Evolutionary conservation across 2,113 vertebrate genomes (phyloP).

Genomic region (Himantopus leucocephalus): DNA sequence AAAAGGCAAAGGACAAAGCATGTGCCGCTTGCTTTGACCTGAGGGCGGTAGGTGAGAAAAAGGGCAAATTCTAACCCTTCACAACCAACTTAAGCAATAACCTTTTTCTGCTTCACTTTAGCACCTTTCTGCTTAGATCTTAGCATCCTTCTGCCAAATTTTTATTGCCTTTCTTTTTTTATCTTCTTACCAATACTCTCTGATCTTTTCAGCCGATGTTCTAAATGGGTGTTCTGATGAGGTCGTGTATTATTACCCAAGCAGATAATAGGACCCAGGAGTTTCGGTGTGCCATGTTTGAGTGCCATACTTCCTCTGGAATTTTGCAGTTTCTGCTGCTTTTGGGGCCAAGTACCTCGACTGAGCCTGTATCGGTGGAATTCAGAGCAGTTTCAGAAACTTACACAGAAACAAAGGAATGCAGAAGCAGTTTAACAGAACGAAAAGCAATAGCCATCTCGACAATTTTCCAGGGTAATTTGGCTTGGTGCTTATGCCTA

Average conservation of each 20-base stretch:
- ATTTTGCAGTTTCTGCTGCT: background rate
- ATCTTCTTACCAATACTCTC: background rate
- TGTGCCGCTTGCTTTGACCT: background rate
- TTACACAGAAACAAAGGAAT: background rate
- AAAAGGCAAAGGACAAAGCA: background rate
- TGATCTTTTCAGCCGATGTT: background rate
- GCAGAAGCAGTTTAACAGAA: background rate
- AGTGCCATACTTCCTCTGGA: background rate
- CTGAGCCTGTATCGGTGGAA: background rate
- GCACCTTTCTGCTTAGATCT: background rate
- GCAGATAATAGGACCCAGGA: background rate
- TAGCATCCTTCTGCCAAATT: background rate
- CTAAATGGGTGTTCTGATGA: background rate
- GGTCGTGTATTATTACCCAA: background rate
- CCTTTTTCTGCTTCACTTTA: background rate
- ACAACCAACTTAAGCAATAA: background rate
- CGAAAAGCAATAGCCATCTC: background rate
- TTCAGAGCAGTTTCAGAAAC: background rate
- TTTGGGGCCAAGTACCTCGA: background rate
- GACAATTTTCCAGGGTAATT: background rate
- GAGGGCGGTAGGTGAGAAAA: background rate
- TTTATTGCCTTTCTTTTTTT: background rate
- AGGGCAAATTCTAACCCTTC: background rate
- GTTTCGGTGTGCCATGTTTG: background rate
- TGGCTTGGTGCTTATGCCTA: slow-evolving; percentile 13